phyloP scores from a whole-genome alignment of 2,113 vertebrate species.

The Gorsachius goisagi region DNA sequence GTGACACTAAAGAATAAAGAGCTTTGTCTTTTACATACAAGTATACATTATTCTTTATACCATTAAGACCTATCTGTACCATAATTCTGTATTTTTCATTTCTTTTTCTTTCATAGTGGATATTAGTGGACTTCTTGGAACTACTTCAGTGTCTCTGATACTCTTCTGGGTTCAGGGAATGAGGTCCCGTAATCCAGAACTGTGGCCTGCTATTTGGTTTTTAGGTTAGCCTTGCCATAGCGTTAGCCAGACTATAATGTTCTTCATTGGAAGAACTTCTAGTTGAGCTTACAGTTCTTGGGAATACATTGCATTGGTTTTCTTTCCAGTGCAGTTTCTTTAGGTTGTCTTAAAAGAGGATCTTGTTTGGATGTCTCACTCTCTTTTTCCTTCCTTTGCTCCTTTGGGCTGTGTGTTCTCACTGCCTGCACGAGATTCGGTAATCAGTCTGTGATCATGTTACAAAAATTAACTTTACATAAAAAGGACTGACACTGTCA shows the following conservation, averaged over 20 bases:
- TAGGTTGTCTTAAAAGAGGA: background rate
- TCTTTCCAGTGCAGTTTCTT: background rate
- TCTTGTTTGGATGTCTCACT: background rate
- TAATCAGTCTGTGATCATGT: background rate
- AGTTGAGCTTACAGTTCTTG: background rate
- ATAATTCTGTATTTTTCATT: background rate
- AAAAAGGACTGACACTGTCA: background rate
- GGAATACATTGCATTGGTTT: background rate
- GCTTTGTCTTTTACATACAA: background rate
- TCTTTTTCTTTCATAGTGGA: background rate
- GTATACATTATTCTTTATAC: background rate
- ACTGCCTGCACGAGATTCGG: fast-evolving
- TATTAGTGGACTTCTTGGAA: background rate
- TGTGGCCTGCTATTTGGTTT: background rate
- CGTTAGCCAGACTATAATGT: background rate
- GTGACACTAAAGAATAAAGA: background rate
- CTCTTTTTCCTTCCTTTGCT: background rate
- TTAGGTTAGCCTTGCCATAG: background rate
- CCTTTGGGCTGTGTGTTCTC: background rate
- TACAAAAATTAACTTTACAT: background rate
- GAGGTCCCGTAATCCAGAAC: background rate
- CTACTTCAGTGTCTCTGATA: background rate
- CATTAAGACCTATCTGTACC: background rate
- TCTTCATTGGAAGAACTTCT: background rate
- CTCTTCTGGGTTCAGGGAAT: background rate